Evolutionary conservation across 1,140 invertebrate species (phyloP).

Genomic region (Neodiprion lecontei): DNA sequence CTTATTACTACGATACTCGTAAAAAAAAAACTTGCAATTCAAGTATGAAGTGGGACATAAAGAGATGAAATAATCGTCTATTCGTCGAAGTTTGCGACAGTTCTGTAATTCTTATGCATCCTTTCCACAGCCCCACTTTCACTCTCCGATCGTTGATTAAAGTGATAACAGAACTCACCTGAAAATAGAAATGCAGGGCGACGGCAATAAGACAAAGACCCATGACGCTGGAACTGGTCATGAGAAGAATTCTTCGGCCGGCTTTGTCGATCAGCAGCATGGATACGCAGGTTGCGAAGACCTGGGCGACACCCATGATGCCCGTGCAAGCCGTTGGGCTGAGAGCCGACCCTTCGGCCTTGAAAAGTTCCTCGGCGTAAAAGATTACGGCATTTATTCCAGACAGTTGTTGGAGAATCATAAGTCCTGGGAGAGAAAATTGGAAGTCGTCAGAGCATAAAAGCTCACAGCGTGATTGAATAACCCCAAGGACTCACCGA

Average conservation of each 20-base stretch:
- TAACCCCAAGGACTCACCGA: constrained; percentile 38
- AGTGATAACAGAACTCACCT: constrained; percentile 14
- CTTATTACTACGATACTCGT: background rate
- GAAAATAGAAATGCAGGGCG: constrained; percentile 55
- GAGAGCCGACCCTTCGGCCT: constrained; percentile 49
- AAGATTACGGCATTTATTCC: constrained; percentile 71
- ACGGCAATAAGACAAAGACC: constrained; percentile 49
- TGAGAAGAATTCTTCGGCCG: constrained; percentile 63
- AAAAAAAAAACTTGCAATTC: too few relatives aligned
- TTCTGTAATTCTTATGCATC: too few relatives aligned
- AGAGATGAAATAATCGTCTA: background rate
- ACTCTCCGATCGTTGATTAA: too few relatives aligned
- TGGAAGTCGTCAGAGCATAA: too few relatives aligned
- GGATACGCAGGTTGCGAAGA: constrained; percentile 57
- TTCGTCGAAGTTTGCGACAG: too few relatives aligned
- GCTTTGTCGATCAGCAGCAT: constrained; percentile 58
- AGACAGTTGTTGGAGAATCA: constrained; percentile 75
- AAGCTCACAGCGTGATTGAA: too few relatives aligned
- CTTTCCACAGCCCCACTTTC: too few relatives aligned
- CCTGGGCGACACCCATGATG: constrained; percentile 61
- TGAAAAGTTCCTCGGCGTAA: constrained; percentile 63
- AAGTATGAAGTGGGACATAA: background rate
- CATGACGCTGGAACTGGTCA: constrained; percentile 61
- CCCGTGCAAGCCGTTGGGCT: constrained; percentile 48
- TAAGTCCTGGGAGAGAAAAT: constrained; percentile 64